These are phyloP conservation scores for Drosophila peninsularis DNA, from an alignment of 2,888 invertebrate species.

Conservation along the genomic window DNA sequence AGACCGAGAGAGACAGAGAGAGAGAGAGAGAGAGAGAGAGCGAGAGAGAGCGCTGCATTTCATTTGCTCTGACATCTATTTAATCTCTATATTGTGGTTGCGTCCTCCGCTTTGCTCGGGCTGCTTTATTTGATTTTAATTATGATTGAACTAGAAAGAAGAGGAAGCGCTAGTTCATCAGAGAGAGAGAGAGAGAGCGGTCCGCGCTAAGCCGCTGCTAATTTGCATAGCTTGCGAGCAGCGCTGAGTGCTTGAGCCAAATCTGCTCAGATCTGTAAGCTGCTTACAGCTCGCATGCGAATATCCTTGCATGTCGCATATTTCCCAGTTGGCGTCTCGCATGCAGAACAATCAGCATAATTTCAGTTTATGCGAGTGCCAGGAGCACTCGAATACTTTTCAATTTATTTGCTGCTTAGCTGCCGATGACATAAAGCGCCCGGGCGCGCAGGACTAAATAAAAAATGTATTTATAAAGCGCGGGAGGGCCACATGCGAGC, in stretches of 20 bases:
- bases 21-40: conserved; percentile 7
- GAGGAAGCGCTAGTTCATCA: conserved; percentile 1
- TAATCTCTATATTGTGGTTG: conserved; percentile 39
- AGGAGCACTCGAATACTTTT: conserved; percentile 54
- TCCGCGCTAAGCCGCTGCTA: conserved; percentile 54
- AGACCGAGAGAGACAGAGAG: background rate
- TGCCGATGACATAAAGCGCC: conserved; percentile 69
- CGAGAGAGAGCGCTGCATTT: conserved; percentile 27
- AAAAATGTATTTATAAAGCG: conserved; percentile 18
- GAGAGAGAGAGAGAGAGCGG: too few relatives aligned
- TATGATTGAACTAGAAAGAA: conserved; percentile 24
- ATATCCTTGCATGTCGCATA: conserved; percentile 43
- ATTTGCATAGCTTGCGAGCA: conserved; percentile 63
- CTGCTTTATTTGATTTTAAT: conserved; percentile 33
- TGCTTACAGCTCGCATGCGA: conserved; percentile 45
- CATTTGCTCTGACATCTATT: conserved; percentile 41
- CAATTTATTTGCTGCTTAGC: conserved; percentile 69
- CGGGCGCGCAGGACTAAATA: conserved; percentile 35
- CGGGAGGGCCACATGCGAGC: too few relatives aligned
- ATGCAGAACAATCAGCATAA: conserved; percentile 74
- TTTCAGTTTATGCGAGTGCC: conserved; percentile 50
- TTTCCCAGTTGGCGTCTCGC: conserved; percentile 38
- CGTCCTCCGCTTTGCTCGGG: conserved; percentile 20
- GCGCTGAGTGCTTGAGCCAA: conserved; percentile 16
- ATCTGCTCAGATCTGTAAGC: conserved; percentile 33